phyloP scores from a whole-genome alignment of 2,797 vertebrate species.

The Mormyrops attenuatus region DNA sequence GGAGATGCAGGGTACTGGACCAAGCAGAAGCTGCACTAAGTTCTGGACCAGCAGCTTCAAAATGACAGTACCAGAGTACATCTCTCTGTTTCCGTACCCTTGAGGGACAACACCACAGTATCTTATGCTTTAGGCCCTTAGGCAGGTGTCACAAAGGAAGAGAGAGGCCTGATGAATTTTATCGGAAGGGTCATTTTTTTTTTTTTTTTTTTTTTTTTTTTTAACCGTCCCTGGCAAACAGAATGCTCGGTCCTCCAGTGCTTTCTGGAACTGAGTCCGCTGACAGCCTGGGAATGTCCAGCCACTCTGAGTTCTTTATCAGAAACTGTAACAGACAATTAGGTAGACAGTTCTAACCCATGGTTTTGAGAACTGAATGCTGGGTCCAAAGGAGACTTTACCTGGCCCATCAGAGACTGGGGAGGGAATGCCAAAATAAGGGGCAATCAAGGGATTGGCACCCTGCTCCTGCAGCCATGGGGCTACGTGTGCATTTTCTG shows the following conservation, averaged over 20 bases:
- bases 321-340: slow-evolving; percentile 12
- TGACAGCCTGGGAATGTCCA: not conserved
- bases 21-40: not conserved
- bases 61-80: not conserved
- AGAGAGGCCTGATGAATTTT: not conserved
- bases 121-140: not conserved
- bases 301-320: not conserved
- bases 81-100: not conserved
- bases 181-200: not conserved
- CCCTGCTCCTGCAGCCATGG: not conserved
- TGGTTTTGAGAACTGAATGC: not conserved
- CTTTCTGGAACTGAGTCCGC: not conserved
- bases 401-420: not conserved
- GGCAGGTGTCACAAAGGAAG: not conserved
- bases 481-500: not conserved
- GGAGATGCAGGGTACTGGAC: not conserved
- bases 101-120: not conserved
- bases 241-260: not conserved
- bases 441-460: not conserved
- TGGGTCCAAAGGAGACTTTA: not conserved
- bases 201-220: not conserved
- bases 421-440: not conserved
- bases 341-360: not conserved
- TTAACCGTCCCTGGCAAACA: not conserved
- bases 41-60: not conserved